Percentiles rank a stretch among this genome's conserved stretches.
Conservation (phyloP, 2,888 invertebrate genomes). For the Altica lythri region DNA sequence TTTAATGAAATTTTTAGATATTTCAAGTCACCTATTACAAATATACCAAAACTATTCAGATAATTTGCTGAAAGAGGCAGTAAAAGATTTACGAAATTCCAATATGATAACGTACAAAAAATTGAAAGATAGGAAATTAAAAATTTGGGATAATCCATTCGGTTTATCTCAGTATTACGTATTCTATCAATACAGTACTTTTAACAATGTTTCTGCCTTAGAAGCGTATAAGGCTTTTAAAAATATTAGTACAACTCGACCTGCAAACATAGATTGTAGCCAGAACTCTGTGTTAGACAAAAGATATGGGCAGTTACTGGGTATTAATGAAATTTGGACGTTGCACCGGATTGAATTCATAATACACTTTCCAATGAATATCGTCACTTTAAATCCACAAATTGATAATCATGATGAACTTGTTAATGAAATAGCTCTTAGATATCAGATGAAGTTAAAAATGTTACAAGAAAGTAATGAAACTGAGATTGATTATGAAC, state of each 20-base stretch:
- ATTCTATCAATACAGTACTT: conserved; percentile 48
- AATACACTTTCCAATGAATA: conserved; percentile 62
- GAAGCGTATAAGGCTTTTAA: conserved; percentile 39
- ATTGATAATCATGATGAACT: conserved; percentile 59
- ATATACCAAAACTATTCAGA: conserved; percentile 77
- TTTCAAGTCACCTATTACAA: conserved; percentile 70
- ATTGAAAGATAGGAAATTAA: conserved; percentile 10
- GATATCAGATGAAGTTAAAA: conserved; percentile 52
- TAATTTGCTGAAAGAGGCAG: conserved; percentile 63
- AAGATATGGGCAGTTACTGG: conserved; percentile 42
- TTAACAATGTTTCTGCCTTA: conserved; percentile 32
- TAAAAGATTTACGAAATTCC: conserved; percentile 61
- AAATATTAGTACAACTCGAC: conserved; percentile 1
- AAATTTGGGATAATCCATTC: conserved; percentile 47
- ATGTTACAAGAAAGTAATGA: conserved; percentile 29
- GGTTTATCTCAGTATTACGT: conserved; percentile 57
- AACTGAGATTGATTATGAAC: conserved; percentile 26
- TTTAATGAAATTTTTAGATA: conserved; percentile 54
- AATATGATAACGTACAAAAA: conserved; percentile 22
- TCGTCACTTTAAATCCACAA: conserved; percentile 62
- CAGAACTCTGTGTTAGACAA: conserved; percentile 20
- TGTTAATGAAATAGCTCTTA: conserved; percentile 51
- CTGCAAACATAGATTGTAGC: conserved; percentile 8
- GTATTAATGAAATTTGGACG: conserved; percentile 39
- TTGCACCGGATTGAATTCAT: conserved; percentile 46